These are phyloP conservation scores for Orestias chungarensis DNA, from an alignment of 2,797 vertebrate species.

Conservation along the genomic window DNA sequence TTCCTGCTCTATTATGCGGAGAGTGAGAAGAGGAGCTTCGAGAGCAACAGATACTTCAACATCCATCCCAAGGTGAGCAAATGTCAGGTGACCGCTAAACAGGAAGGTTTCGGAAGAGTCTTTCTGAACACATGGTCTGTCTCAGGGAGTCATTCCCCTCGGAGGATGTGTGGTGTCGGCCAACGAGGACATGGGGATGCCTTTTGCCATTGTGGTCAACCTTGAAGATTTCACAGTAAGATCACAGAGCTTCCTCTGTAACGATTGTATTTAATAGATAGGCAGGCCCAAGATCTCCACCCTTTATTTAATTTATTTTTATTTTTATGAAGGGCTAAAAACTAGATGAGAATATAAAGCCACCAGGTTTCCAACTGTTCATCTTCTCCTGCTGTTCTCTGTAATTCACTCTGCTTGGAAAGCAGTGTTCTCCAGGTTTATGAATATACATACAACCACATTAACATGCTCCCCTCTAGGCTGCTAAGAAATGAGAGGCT, in stretches of 20 bases:
- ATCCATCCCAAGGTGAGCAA: conserved; percentile 94
- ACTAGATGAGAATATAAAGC: too few species aligned
- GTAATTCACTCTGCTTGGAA: too few species aligned
- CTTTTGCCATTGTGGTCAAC: conserved; percentile 90
- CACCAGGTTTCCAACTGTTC: too few species aligned
- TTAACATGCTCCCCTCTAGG: too few species aligned
- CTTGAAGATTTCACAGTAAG: conserved; percentile 95
- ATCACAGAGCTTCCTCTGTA: background rate
- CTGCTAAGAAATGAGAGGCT: too few species aligned
- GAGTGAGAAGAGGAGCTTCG: conserved; percentile 92
- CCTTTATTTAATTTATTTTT: too few species aligned
- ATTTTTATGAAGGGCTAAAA: too few species aligned
- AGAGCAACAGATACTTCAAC: conserved; percentile 93
- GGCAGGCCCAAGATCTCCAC: too few species aligned
- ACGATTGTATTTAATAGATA: too few species aligned
- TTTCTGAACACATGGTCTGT: background rate
- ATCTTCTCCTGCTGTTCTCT: too few species aligned
- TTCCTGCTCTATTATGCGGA: conserved; percentile 97
- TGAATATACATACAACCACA: too few species aligned
- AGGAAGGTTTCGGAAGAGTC: background rate
- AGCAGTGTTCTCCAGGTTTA: too few species aligned
- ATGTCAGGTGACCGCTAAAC: background rate
- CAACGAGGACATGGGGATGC: conserved; percentile 91
- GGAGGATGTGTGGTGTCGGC: conserved; percentile 91
- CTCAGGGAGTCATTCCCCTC: conserved; percentile 93